Conservation (phyloP, 2,113 vertebrate genomes). For the Trinectes maculatus region DNA sequence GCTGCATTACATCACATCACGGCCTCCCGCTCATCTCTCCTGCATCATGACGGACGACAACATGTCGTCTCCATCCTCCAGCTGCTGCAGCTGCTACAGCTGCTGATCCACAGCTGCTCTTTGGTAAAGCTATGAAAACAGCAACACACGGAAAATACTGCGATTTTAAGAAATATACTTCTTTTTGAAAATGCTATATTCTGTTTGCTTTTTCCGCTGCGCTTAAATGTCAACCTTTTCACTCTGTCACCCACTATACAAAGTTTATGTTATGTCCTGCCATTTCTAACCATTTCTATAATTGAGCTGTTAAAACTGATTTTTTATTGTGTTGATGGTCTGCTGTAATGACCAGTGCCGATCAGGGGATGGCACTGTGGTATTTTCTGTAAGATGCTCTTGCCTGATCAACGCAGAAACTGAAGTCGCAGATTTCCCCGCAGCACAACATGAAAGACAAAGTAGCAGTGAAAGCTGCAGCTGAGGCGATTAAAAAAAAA, state of each 20-base stretch:
- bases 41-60: too few species aligned
- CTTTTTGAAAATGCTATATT: too few species aligned
- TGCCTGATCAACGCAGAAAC: constrained; percentile 60
- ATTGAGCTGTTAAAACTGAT: neutral
- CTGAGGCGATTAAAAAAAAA: constrained; percentile 62
- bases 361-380: constrained; percentile 82
- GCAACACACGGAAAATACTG: too few species aligned
- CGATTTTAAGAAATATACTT: too few species aligned
- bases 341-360: constrained; percentile 26
- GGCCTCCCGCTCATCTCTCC: constrained; percentile 13
- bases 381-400: constrained; percentile 23
- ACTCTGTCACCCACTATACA: too few species aligned
- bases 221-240: too few species aligned
- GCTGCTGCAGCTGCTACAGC: neutral
- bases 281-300: neutral
- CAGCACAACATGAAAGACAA: constrained; percentile 68
- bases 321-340: neutral
- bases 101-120: constrained; percentile 9
- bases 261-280: too few species aligned
- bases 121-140: neutral
- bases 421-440: constrained; percentile 58
- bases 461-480: constrained; percentile 63
- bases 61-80: too few species aligned
- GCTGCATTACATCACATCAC: constrained; percentile 22
- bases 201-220: too few species aligned